These are phyloP conservation scores for Hassar affinis DNA, from an alignment of 2,113 vertebrate genomes.

Conservation along the genomic window DNA sequence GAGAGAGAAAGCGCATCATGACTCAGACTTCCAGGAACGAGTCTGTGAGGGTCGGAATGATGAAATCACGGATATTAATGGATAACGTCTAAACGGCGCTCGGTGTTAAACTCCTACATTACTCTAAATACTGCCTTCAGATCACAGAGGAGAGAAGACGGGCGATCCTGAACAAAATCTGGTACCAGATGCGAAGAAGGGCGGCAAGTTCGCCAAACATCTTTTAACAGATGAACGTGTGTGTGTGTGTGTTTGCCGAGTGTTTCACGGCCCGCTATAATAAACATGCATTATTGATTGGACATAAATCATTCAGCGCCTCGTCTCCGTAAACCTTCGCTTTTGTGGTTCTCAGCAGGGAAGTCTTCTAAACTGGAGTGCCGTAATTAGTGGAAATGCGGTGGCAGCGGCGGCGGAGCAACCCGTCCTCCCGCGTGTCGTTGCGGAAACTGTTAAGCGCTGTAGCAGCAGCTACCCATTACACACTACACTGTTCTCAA, in stretches of 20 bases:
- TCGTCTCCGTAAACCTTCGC: neutral
- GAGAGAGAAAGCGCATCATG: neutral
- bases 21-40: neutral
- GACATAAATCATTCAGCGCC: constrained; percentile 42
- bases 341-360: neutral
- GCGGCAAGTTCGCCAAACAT: neutral
- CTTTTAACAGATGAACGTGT: neutral
- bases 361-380: neutral
- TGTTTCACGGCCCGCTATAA: constrained; percentile 18
- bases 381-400: neutral
- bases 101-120: neutral
- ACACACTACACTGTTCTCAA: neutral
- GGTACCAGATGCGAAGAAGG: neutral
- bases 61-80: neutral
- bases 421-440: neutral
- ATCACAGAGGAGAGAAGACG: too few relatives aligned
- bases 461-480: neutral
- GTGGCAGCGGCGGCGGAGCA: neutral
- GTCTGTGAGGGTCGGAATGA: neutral
- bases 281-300: constrained; percentile 46
- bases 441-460: neutral
- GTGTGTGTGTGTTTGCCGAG: neutral
- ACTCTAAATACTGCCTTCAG: neutral
- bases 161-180: neutral
- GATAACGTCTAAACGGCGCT: neutral